These are phyloP conservation scores for Ammospiza caudacuta DNA, from an alignment of 2,113 vertebrate genomes.

Conservation along the genomic window DNA sequence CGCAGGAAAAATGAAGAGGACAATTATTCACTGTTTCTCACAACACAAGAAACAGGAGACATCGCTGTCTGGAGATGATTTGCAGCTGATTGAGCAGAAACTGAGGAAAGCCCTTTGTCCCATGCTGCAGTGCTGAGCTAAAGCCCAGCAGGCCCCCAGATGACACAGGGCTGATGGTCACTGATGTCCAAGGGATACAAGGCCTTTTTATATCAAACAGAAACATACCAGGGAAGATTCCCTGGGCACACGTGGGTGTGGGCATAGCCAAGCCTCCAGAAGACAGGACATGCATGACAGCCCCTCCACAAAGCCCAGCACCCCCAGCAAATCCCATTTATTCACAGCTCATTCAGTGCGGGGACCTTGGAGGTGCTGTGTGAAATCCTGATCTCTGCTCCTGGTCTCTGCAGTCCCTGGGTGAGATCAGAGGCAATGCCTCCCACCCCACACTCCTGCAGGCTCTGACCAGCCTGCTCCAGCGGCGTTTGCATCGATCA, in stretches of 20 bases:
- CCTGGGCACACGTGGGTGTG: accelerated
- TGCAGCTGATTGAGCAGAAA: background rate
- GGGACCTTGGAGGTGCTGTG: accelerated
- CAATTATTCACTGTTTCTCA: background rate
- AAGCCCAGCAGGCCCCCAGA: background rate
- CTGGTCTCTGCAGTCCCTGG: background rate
- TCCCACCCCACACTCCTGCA: background rate
- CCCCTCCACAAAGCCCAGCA: background rate
- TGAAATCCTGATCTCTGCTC: background rate
- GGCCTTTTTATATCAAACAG: background rate
- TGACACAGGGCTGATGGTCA: background rate
- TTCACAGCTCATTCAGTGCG: background rate
- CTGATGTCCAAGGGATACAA: background rate
- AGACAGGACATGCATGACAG: background rate
- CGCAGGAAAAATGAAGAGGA: background rate
- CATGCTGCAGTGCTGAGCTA: background rate
- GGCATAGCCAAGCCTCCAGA: background rate
- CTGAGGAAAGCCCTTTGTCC: background rate
- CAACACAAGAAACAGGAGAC: background rate
- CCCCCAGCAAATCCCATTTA: background rate
- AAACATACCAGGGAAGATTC: background rate
- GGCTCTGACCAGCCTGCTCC: background rate
- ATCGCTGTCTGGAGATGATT: background rate
- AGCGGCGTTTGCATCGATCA: background rate
- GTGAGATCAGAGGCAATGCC: background rate